phyloP scores from a whole-genome alignment of 1,140 invertebrate genomes.

The Rhagoletis zephyria region DNA sequence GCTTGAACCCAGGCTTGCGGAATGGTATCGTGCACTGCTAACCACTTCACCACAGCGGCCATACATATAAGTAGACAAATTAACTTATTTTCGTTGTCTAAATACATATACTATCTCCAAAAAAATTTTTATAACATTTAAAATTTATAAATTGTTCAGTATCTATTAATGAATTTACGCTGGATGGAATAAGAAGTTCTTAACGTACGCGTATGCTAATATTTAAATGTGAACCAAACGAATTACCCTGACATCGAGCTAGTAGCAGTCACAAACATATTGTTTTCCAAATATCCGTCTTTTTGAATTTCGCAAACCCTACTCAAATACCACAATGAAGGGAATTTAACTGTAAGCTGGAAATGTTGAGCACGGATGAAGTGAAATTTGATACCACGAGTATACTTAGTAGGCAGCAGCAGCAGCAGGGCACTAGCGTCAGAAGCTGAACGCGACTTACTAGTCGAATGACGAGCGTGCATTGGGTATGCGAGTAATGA shows the following conservation, averaged over 20 bases:
- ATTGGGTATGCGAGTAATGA: conserved; percentile 58
- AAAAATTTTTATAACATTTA: no score
- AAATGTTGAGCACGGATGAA: background rate
- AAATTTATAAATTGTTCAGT: background rate
- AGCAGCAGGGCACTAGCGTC: background rate
- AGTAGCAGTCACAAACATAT: background rate
- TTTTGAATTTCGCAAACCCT: conserved; percentile 49
- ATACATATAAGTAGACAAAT: no score
- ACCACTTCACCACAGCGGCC: no score
- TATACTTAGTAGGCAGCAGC: background rate
- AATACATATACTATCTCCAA: no score
- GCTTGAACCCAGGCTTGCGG: no score
- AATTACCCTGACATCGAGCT: conserved; percentile 6
- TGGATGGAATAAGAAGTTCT: background rate
- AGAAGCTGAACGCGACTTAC: background rate
- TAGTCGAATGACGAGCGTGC: background rate
- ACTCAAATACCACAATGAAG: conserved; percentile 41
- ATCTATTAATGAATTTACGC: background rate
- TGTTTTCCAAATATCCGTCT: conserved; percentile 51
- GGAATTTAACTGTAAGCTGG: conserved; percentile 20
- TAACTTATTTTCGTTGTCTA: no score
- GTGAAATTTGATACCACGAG: conserved; percentile 17
- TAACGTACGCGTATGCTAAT: background rate
- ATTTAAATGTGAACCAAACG: background rate
- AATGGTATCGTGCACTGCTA: no score